Conservation (phyloP, 2,113 vertebrate genomes). For the Speoplatyrhinus poulsoni region DNA sequence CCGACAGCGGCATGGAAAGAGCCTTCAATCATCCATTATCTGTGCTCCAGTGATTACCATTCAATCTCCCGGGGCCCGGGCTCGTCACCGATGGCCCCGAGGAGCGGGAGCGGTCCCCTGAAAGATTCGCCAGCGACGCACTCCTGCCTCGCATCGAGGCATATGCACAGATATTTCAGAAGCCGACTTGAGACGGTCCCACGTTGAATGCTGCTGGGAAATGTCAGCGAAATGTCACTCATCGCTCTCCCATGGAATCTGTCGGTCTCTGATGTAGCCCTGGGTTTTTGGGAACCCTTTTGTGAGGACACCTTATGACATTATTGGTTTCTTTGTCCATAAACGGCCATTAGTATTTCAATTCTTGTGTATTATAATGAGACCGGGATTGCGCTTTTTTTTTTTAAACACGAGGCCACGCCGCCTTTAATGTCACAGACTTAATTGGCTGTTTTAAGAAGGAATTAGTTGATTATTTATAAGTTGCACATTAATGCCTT, state of each 20-base stretch:
- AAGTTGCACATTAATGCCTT: constrained; percentile 79
- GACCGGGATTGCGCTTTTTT: constrained; percentile 36
- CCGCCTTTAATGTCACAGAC: constrained; percentile 66
- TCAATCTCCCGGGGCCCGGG: constrained; percentile 72
- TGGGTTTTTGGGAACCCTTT: constrained; percentile 41
- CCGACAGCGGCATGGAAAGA: constrained; percentile 74
- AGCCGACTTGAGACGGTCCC: constrained; percentile 51
- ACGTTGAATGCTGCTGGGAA: constrained; percentile 71
- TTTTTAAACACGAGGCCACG: constrained; percentile 20
- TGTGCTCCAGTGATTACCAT: constrained; percentile 79
- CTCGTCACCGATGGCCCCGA: constrained; percentile 65
- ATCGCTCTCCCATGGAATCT: constrained; percentile 62
- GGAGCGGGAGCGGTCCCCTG: constrained; percentile 64
- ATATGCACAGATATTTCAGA: constrained; percentile 77
- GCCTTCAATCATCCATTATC: constrained; percentile 81
- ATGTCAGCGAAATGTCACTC: constrained; percentile 84
- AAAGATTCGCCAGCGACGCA: constrained; percentile 67
- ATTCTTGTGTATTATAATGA: constrained; percentile 37
- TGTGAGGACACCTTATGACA: constrained; percentile 58
- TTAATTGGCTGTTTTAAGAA: constrained; percentile 75
- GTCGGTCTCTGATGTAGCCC: constrained; percentile 57
- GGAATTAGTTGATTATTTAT: constrained; percentile 85
- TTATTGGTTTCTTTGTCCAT: constrained; percentile 59
- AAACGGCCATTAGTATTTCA: constrained; percentile 55
- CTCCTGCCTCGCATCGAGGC: constrained; percentile 62